phyloP scores from a whole-genome alignment of 30 jellyfish, hydroid and myxozoan genomes.

The Nemopilema nomurai region DNA sequence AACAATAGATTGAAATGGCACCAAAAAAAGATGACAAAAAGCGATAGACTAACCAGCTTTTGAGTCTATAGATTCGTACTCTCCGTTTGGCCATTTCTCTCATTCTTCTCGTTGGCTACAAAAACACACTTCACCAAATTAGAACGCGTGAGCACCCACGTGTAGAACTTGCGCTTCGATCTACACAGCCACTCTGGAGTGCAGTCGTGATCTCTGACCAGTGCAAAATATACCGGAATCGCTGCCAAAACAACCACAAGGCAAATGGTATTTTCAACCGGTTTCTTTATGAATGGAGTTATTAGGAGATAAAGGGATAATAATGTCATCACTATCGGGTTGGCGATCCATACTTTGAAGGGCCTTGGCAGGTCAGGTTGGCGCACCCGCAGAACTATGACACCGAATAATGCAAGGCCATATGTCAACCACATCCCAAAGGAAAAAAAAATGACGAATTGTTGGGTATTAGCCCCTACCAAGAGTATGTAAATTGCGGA shows the following conservation, averaged over 20 bases:
- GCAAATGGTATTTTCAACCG: not conserved
- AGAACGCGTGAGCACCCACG: not conserved
- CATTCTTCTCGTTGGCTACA: not conserved
- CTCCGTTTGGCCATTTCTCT: not conserved
- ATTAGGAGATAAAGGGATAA: slow-evolving; percentile 7
- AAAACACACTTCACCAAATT: slow-evolving; percentile 10
- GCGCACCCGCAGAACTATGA: slow-evolving; percentile 23
- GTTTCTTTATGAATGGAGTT: slow-evolving; percentile 17
- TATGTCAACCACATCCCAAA: slow-evolving; percentile 28
- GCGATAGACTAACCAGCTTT: no score
- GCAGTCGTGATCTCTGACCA: not conserved
- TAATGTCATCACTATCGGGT: slow-evolving; percentile 22
- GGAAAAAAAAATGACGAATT: not conserved
- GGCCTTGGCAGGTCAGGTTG: slow-evolving; percentile 46
- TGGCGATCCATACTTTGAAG: slow-evolving; percentile 38
- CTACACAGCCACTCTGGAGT: slow-evolving; percentile 5
- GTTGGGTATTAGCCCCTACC: not conserved
- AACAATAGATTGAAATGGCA: no score
- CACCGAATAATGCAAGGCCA: slow-evolving; percentile 12
- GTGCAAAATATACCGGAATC: slow-evolving; percentile 6
- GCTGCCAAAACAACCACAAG: not conserved
- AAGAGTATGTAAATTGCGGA: slow-evolving; percentile 7
- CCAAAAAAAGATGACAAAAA: no score
- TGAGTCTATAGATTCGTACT: not conserved
- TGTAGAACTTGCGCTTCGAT: not conserved